A percentile compares a stretch with the other conserved stretches of the same genome.
These are phyloP conservation scores for Enteromius afrohamiltoni DNA, from an alignment of 2,797 vertebrate species.

Conservation along the genomic window DNA sequence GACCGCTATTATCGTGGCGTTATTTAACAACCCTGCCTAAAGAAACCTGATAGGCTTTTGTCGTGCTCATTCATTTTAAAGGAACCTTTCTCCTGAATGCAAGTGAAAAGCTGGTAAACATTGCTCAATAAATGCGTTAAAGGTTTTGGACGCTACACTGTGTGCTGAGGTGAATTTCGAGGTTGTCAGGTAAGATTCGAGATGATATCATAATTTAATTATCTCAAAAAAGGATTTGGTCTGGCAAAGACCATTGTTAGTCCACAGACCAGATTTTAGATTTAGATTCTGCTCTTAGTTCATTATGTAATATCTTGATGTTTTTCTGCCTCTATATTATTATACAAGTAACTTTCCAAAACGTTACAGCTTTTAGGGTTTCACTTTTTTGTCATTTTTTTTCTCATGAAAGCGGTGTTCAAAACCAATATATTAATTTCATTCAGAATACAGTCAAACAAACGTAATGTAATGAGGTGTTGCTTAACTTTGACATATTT, in stretches of 20 bases:
- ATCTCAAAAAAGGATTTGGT: neutral
- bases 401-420: neutral
- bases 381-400: neutral
- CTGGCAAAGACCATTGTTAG: neutral
- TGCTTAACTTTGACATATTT: neutral
- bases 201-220: neutral
- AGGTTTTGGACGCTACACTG: neutral
- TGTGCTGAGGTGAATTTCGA: neutral
- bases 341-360: neutral
- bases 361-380: neutral
- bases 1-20: neutral
- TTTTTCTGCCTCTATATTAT: neutral
- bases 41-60: conserved; percentile 28
- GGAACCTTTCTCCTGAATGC: conserved; percentile 34
- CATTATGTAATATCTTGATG: neutral
- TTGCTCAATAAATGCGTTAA: neutral
- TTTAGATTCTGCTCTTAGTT: neutral
- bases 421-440: neutral
- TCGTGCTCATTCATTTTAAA: neutral
- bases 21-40: neutral
- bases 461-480: neutral
- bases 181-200: conserved; percentile 22
- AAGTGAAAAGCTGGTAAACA: conserved; percentile 2
- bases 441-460: neutral
- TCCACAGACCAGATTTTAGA: neutral